Percentiles rank a stretch among this genome's conserved stretches.
Conservation (phyloP, 2,888 invertebrate species). For the Ennomos quercinarius region DNA sequence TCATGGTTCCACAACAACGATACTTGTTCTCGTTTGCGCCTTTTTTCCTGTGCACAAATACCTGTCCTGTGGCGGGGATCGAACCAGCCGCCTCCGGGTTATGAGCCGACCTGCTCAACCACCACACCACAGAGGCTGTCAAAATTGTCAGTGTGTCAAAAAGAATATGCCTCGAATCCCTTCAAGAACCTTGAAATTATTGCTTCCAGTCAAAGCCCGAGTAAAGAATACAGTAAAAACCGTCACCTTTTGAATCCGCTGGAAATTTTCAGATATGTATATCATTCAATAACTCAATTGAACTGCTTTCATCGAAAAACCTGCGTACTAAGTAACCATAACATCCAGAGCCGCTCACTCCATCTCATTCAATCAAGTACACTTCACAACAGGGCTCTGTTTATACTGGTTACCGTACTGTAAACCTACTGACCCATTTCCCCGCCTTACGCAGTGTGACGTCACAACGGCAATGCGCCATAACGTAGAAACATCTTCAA, state of each 20-base stretch:
- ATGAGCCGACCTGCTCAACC: too few species aligned
- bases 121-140: too few species aligned
- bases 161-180: too few species aligned
- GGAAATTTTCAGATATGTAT: slow-evolving; percentile 11
- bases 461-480: slow-evolving; percentile 72
- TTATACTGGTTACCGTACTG: slow-evolving; percentile 48
- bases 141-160: too few species aligned
- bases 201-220: too few species aligned
- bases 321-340: slow-evolving; percentile 26
- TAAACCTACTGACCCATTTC: slow-evolving; percentile 68
- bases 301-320: slow-evolving; percentile 15
- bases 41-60: too few species aligned
- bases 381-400: slow-evolving; percentile 39
- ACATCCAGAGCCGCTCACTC: slow-evolving; percentile 5
- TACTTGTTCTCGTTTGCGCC: too few species aligned
- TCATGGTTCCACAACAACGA: too few species aligned
- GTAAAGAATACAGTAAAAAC: not conserved
- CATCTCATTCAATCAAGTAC: slow-evolving; percentile 7
- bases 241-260: slow-evolving; percentile 1
- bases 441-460: slow-evolving; percentile 69
- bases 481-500: slow-evolving; percentile 46
- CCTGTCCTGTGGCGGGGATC: too few species aligned
- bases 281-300: slow-evolving; percentile 20
- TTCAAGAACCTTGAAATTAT: too few species aligned
- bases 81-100: too few species aligned